These are phyloP conservation scores for Steromphala cineraria DNA, from an alignment of 2,888 invertebrate genomes.

Conservation along the genomic window DNA sequence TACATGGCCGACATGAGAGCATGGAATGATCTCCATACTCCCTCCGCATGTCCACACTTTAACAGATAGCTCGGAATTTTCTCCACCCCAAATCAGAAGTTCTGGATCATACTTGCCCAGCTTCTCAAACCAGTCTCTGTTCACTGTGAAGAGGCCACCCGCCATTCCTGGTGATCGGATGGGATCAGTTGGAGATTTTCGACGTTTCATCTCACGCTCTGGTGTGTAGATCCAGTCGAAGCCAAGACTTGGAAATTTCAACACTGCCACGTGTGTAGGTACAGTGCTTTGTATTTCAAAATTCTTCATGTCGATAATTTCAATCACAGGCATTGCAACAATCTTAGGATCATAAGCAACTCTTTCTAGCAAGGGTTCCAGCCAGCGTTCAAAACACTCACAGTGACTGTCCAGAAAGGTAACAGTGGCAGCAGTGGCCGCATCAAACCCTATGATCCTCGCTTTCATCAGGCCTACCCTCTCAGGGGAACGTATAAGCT, in stretches of 20 bases:
- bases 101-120: background rate
- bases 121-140: background rate
- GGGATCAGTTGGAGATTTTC: background rate
- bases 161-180: background rate
- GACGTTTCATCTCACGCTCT: background rate
- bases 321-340: background rate
- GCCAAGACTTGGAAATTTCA: background rate
- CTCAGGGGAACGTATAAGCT: background rate
- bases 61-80: background rate
- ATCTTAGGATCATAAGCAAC: background rate
- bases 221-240: background rate
- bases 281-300: background rate
- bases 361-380: background rate
- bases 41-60: background rate
- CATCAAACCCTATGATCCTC: background rate
- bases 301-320: background rate
- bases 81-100: background rate
- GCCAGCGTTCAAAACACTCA: background rate
- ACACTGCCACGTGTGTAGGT: background rate
- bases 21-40: background rate
- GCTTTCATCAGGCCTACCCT: background rate
- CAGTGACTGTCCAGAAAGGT: background rate
- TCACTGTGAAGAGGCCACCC: background rate
- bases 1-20: background rate
- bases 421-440: background rate